Evolutionary conservation across 1,140 invertebrate genomes (phyloP), one percentile per base, ranked within the genome.

Genomic region (Brachionus plicatilis): DNA sequence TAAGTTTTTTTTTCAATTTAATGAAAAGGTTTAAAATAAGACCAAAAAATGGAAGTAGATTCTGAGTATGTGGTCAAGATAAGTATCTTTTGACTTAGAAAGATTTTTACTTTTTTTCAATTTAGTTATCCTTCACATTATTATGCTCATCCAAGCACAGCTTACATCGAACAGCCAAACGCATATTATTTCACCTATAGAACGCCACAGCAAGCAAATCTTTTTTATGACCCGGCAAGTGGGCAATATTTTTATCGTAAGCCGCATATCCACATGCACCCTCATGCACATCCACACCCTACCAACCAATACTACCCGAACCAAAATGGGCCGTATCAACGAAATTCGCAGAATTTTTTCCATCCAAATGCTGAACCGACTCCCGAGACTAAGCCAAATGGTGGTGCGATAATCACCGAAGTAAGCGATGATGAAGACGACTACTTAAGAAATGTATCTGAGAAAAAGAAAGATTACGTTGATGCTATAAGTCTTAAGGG

Each of bases 401-500:
- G 41, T 65, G 65, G 53, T 45, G 79, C 43, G 8, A 82, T 82
- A 29, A 82, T 82, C 8, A 82, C 79, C n/a, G 79, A 82, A 68
- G 65, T 82, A 14, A 65, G 53, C 33, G 79, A 82, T 27, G 79
- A 82, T 45, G 79, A 82, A 82, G 79, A 82, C 9, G 65, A 65
- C 14, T 82, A 33, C 12, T 12, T 43, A 29, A 60, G 76, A 65
- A 80, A 80, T 56, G 20, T 11, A 45, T 82, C 79, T 24, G 65
- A 60, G 14, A 76, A 76, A 12, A 50, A 76, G 20, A 82, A 82
- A 45, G 79, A 82, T 29, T 82, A 82, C 41, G 79, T 82, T 60
- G 79, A 82, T 47, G 79, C 79, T 20, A 65, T 82, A 45, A 82
- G 79, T 65, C n/a, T 82, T 1, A 82, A 82, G 12, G 79, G 41